Conservation (phyloP, 2,113 vertebrate genomes). For the Podarcis cretensis region DNA sequence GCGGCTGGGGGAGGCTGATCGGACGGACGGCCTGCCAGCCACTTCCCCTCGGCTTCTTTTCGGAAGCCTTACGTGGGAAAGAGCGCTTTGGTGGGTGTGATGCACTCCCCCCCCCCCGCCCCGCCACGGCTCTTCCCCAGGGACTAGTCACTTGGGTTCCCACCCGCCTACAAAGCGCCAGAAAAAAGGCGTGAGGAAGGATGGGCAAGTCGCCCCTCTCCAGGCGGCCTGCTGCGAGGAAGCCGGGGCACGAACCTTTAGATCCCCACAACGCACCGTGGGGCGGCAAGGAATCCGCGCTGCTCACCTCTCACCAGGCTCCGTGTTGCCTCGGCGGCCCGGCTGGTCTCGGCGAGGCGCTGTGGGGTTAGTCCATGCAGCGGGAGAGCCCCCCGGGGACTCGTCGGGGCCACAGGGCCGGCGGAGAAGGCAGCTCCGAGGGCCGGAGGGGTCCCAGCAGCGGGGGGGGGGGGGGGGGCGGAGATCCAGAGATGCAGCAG, state of each 20-base stretch:
- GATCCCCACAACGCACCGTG: not conserved
- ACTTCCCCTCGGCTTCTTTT: not conserved
- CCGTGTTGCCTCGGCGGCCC: conserved; percentile 45
- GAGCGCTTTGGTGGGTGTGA: not conserved
- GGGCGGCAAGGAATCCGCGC: not conserved
- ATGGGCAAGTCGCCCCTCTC: not conserved
- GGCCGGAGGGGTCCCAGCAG: not conserved
- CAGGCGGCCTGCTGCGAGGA: not conserved
- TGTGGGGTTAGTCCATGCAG: conserved; percentile 51
- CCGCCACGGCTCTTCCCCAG: not conserved
- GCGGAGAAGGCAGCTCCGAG: not conserved
- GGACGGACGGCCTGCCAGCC: too few species aligned
- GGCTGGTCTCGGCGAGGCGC: conserved; percentile 39
- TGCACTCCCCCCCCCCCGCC: not conserved
- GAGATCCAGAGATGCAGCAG: not conserved
- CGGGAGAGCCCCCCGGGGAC: not conserved
- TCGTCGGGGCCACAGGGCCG: not conserved
- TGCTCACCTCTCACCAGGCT: conserved; percentile 59
- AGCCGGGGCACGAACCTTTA: not conserved
- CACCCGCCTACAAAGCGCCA: not conserved
- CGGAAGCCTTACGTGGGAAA: not conserved
- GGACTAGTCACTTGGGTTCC: not conserved
- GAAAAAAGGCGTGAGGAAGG: not conserved
- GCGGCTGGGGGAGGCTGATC: too few species aligned
- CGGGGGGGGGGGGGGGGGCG: not conserved